Base-by-base conservation (phyloP, 2,888 invertebrate genomes). In the Drosophila subquinaria region DNA sequence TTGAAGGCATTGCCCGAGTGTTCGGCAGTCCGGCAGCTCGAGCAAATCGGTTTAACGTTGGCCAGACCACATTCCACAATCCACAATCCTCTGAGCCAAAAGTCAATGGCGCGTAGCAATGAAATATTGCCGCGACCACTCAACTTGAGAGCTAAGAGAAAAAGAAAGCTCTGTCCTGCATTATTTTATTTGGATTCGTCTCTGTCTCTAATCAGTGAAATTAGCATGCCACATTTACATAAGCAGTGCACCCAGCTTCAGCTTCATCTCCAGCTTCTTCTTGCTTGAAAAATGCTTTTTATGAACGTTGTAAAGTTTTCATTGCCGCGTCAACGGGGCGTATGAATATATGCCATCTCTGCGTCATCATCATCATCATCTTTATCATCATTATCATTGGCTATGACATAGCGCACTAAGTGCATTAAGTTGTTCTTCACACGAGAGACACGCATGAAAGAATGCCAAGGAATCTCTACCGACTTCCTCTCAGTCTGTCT, bases 351-450 rank as follows among this genome's bases (percentile, higher is more conserved):
- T 70, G 50, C 56, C 47, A 36, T 40, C 50, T 35, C 50, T 8
- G 47, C 68, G 40, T 50, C 68, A 38, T 52, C 47, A 33, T 63
- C 62, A 36, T 53, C 48, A 30, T 69, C 57, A 62, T 23, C 61
- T 15, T 51, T 64, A 64, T 48, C 61, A 13, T 27, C 68, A 48
- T 52, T 40, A 17, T 72, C 65, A 69, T 76, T 71, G 53, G 51
- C 64, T 68, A 55, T 53, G 82, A 88, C 86, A 88, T 52, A 59
- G 68, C 62, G 67, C 85, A 73, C 90, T 92, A 92, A 92, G 92
- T 92, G 92, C 92, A 92, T 92, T 91, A 91, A 92, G 91, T 91
- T 92, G 92, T 92, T 91, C 81, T 80, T 76, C 87, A 68, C 79
- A 79, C 80, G 63, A 42, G 55, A 74, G 63, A 76, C 69, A 82